Base-by-base conservation (phyloP, 1,140 invertebrate genomes). In the Oppia nitens region DNA sequence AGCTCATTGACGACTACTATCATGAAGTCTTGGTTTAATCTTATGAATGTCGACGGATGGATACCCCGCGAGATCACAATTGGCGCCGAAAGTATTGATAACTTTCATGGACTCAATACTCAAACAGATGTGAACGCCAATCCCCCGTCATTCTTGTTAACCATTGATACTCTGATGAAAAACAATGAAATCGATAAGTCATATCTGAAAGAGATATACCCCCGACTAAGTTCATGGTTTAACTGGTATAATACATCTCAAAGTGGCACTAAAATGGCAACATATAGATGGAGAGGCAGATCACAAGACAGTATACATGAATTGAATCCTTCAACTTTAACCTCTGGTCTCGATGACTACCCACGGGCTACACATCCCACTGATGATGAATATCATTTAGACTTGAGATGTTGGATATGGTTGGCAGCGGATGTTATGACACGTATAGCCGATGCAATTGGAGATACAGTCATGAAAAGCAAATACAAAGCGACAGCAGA, bases 1-100 rank as follows among this genome's bases (percentile, higher is more conserved):
- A 71, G 83, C 1, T 81, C 87, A 63, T 83, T 97, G 26, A 81
- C 87, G 64, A 72, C 89, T 63, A 90, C 96, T 67, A 94, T 97
- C 26, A 83, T 93, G 23, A 83, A 81, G 45, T 90, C 96, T 69
- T 99, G 95, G 96, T 82, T 98, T 63, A 91, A 98, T 72, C 74
- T 97, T 1, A 88, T 98, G 77, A 98, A 98, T 67, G 79, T 82
- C 0, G 90, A 98, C 70, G 96, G 96, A 0, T 99, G 96, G 96
- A 98, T 99, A 63, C 94, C 96, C 0, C 71, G 96, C 29, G 95
- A 99, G 70, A 93, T 97, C 74, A 93, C 95, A 62, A 70, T 95
- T 3, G 89, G 89, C 11, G 64, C n/a, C n/a, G n/a, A n/a, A 9
- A 40, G 17, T 9, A 40, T 40, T 40, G 32, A 40, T 17, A 40